These are phyloP conservation scores for Laticauda colubrina DNA, from an alignment of 2,113 vertebrate species.

Conservation along the genomic window DNA sequence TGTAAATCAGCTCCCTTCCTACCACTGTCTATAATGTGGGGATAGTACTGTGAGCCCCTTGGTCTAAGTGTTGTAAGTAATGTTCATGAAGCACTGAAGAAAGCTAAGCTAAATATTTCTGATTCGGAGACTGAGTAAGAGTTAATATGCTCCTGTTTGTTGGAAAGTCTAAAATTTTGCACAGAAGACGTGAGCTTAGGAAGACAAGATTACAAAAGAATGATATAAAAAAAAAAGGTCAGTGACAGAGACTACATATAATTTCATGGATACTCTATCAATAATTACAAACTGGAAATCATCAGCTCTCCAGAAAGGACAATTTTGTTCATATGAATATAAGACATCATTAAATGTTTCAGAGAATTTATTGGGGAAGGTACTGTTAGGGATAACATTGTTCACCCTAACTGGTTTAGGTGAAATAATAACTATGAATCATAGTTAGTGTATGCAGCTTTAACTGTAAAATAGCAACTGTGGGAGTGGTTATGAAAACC, in stretches of 20 bases:
- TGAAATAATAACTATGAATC: no score
- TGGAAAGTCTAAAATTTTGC: background rate
- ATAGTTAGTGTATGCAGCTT: no score
- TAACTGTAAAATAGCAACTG: no score
- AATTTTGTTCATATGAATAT: background rate
- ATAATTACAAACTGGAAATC: background rate
- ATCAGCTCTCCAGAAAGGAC: background rate
- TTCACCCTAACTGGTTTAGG: no score
- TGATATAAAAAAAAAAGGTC: background rate
- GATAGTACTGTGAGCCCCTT: background rate
- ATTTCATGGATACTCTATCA: background rate
- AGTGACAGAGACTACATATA: background rate
- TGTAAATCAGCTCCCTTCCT: background rate
- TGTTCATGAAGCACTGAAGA: background rate
- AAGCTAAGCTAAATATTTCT: background rate
- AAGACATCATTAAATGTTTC: background rate
- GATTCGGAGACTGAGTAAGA: background rate
- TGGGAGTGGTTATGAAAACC: no score
- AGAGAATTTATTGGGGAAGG: background rate
- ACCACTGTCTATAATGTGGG: background rate
- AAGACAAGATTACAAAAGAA: background rate
- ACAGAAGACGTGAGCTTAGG: background rate
- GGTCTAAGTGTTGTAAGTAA: background rate
- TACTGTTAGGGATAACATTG: no score
- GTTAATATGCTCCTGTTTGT: background rate